phyloP scores from a whole-genome alignment of 2,113 vertebrate species.

The Nesoenas mayeri region DNA sequence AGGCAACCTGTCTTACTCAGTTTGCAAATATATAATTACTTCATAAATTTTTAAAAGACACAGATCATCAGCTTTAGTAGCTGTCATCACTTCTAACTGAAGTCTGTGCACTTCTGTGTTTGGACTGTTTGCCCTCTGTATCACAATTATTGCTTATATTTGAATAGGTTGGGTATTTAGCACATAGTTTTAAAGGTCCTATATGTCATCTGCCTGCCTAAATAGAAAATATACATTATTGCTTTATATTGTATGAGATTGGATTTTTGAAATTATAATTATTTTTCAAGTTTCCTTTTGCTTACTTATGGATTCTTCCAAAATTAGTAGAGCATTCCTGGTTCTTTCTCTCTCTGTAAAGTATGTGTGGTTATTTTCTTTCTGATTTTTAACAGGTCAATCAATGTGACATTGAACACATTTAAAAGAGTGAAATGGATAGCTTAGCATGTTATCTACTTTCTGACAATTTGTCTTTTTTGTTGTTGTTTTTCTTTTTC shows the following conservation, averaged over 20 bases:
- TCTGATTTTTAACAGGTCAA: background rate
- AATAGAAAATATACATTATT: background rate
- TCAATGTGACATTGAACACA: background rate
- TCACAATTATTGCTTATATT: background rate
- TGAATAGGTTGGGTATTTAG: background rate
- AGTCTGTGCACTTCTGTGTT: background rate
- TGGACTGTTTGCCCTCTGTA: background rate
- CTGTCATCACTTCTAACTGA: background rate
- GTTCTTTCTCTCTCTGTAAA: background rate
- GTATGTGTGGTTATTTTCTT: background rate
- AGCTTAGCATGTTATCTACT: conserved; percentile 3
- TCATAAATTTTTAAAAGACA: background rate
- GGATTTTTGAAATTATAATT: background rate
- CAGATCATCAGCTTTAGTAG: background rate
- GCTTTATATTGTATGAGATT: background rate
- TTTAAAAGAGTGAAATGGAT: background rate
- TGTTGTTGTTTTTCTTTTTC: background rate
- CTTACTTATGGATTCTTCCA: background rate
- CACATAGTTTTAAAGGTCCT: background rate
- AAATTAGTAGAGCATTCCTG: background rate
- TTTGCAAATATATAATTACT: background rate
- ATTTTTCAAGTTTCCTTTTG: background rate
- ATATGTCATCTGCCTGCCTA: background rate
- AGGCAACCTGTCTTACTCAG: background rate
- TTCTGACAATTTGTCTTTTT: background rate